Conservation (phyloP, 2,113 vertebrate species). For the Dermatemys mawii region DNA sequence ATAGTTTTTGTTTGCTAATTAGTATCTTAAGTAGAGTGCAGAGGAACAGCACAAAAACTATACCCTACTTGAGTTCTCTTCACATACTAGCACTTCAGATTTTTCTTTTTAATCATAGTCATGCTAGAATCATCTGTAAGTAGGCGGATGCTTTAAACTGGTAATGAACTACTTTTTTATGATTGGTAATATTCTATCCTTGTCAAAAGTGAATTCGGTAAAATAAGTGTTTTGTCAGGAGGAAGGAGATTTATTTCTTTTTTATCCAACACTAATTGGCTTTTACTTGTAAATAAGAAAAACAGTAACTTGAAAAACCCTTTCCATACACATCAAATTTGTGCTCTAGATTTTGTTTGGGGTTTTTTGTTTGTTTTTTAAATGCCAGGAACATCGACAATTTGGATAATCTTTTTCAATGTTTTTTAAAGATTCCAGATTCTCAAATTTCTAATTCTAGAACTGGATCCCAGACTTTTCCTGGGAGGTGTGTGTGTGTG, state of each 20-base stretch:
- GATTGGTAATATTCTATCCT: background rate
- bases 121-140: background rate
- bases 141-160: background rate
- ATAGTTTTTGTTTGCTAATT: background rate
- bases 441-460: background rate
- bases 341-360: background rate
- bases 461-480: slow-evolving; percentile 25
- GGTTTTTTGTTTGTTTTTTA: too few species aligned
- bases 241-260: background rate
- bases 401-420: background rate
- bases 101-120: background rate
- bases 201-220: background rate
- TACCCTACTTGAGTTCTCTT: background rate
- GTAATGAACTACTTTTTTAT: background rate
- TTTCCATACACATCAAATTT: background rate
- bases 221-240: background rate
- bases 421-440: slow-evolving; percentile 12
- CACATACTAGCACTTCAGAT: background rate
- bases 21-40: background rate
- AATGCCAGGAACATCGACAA: background rate
- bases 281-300: background rate
- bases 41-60: background rate
- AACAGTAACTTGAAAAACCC: accelerated
- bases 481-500: too few species aligned
- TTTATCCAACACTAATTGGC: background rate